Evolutionary conservation across 2,113 vertebrate species (phyloP).

Genomic region (Daboia siamensis): DNA sequence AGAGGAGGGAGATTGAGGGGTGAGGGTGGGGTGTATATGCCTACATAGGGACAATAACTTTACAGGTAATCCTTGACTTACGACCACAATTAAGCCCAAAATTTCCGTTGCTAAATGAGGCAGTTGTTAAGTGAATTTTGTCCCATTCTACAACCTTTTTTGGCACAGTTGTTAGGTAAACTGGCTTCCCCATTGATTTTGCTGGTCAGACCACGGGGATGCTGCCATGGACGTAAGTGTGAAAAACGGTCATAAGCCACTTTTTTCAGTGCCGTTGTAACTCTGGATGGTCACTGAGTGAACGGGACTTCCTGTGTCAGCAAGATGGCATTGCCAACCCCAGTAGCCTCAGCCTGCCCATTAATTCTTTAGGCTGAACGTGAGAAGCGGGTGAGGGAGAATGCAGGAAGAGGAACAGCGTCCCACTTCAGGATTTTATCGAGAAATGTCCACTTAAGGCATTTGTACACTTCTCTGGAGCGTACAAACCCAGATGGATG

Average conservation of each 20-base stretch:
- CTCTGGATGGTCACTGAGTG: too few relatives aligned
- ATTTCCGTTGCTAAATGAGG: not conserved
- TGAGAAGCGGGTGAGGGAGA: not conserved
- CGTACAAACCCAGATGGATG: not conserved
- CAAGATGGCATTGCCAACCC: conserved; percentile 9
- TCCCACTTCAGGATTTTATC: too few relatives aligned
- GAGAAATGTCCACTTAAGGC: not conserved
- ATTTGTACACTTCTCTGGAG: not conserved
- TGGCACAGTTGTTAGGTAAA: too few relatives aligned
- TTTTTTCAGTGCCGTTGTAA: too few relatives aligned
- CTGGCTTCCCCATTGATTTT: too few relatives aligned
- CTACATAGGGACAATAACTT: not conserved
- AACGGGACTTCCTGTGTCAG: not conserved
- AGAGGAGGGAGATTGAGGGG: not conserved
- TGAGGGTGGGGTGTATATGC: not conserved
- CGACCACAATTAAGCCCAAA: not conserved
- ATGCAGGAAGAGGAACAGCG: not conserved
- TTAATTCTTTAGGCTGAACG: too few relatives aligned
- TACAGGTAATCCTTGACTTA: not conserved
- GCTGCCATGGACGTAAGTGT: too few relatives aligned
- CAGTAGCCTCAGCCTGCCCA: not conserved
- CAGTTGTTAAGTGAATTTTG: not conserved
- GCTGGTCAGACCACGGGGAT: too few relatives aligned
- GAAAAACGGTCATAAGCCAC: too few relatives aligned
- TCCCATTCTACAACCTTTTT: too few relatives aligned